Base-by-base conservation (phyloP, 53 echinoderm and acorn worm genomes). In the Stichopus horrens region DNA sequence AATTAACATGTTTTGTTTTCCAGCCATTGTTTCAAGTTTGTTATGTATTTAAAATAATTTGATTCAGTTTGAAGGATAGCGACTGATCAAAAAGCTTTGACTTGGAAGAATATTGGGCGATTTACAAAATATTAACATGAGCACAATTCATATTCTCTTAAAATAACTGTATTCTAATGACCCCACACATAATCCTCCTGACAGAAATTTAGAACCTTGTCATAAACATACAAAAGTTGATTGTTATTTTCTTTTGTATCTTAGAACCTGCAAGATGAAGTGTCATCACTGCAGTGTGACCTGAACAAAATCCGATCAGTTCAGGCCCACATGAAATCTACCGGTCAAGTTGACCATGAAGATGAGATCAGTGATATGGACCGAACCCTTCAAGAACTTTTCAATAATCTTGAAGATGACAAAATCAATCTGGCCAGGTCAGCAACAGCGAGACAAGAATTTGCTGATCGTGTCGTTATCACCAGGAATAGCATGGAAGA, bases 291-390 rank as follows among this genome's bases (percentile, higher is more conserved):
- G 5, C 95, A 95, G 59, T 75, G 92, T 75, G 90, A 91, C 10
- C 88, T 97, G 82, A 91, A 92, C 13, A 79, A 87, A 73, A 91
- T 95, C 63, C 88, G 87, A 13, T 59, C 79, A 73, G 80, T 87
- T 75, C 76, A 75, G 19, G 92, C 79, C 53, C 86, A 88, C 88
- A 94, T 95, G 94, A 86, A 88, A 16, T 85, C 56, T 59, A 77
- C 83, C 80, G 98, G 93, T 66, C 98, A 97, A 86, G 92, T 94
- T 66, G 91, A 93, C 74, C 95, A 95, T 20, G 86, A 86, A 10
- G 89, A 94, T 5, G 90, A 95, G 4, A 91, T 97, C 37, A 58
- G 86, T 73, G 90, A 76, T 51, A 60, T 95, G 9, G 91, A 95
- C 76, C 88, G 82, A 73, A 89, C 89, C 66, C 91, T 94, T 58